Conservation (phyloP, 2,797 vertebrate species). For the Acanthurus tractus region DNA sequence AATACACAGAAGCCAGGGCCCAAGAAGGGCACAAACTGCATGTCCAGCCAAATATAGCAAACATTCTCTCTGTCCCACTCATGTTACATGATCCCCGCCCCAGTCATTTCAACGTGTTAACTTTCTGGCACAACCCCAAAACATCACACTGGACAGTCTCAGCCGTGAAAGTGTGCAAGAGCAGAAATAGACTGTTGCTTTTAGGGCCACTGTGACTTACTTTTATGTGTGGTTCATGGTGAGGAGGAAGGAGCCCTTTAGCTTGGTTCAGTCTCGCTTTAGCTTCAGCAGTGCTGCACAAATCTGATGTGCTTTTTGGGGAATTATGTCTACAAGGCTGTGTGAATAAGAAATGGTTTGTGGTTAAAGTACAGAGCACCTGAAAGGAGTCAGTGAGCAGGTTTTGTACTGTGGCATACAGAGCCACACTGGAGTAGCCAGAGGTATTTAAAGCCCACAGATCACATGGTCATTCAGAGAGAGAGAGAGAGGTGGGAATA, state of each 20-base stretch:
- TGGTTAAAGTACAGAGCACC: slow-evolving; percentile 1
- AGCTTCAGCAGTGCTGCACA: not conserved
- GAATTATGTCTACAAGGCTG: not conserved
- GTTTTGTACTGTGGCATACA: slow-evolving; percentile 27
- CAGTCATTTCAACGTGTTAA: slow-evolving; percentile 49
- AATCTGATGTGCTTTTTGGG: not conserved
- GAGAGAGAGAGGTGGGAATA: slow-evolving; percentile 69
- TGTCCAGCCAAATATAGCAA: slow-evolving; percentile 83
- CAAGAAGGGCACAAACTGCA: slow-evolving; percentile 82
- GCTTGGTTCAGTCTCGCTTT: slow-evolving; percentile 6
- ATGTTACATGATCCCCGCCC: slow-evolving; percentile 65
- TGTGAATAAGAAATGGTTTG: slow-evolving; percentile 19
- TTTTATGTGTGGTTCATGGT: slow-evolving; percentile 13
- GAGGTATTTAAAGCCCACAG: slow-evolving; percentile 82
- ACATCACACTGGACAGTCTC: slow-evolving; percentile 54
- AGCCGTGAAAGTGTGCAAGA: slow-evolving; percentile 29
- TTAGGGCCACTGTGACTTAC: slow-evolving; percentile 2
- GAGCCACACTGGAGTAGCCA: slow-evolving; percentile 44
- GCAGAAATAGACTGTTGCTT: slow-evolving; percentile 34
- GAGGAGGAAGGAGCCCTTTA: slow-evolving; percentile 9
- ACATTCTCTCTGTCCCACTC: slow-evolving; percentile 63
- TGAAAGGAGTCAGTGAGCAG: slow-evolving; percentile 24
- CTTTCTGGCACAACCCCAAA: slow-evolving; percentile 53
- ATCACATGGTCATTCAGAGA: slow-evolving; percentile 79
- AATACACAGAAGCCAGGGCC: slow-evolving; percentile 57